Conservation (phyloP, 2,113 vertebrate genomes). For the Centropristis striata region DNA sequence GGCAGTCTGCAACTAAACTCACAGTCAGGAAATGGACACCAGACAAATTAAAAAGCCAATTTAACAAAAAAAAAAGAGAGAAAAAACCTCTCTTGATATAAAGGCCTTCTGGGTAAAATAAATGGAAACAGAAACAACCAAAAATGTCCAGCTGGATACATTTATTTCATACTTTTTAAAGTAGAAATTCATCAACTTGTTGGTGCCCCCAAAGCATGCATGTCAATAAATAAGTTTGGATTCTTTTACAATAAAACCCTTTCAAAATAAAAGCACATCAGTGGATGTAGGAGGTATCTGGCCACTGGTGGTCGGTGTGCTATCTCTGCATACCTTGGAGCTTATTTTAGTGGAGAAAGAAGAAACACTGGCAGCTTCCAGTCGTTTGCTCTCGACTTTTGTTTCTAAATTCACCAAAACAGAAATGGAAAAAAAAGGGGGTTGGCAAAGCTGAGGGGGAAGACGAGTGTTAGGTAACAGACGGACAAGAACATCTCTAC, state of each 20-base stretch:
- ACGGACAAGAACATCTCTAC: conserved; percentile 21
- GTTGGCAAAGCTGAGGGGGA: conserved; percentile 71
- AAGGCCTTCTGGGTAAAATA: background rate
- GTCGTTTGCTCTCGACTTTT: conserved; percentile 82
- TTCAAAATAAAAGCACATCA: conserved; percentile 64
- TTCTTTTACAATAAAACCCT: conserved; percentile 53
- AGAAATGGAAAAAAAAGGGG: conserved; percentile 74
- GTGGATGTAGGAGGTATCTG: conserved; percentile 25
- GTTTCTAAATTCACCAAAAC: conserved; percentile 85
- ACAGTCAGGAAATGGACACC: too few species aligned
- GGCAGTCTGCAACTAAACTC: too few species aligned
- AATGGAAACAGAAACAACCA: conserved; percentile 46
- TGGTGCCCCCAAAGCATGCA: conserved; percentile 70
- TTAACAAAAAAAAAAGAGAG: background rate
- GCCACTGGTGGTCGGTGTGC: conserved; percentile 47
- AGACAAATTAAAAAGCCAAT: too few species aligned
- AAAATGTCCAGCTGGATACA: conserved; percentile 61
- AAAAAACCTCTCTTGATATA: background rate
- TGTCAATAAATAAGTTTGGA: conserved; percentile 38
- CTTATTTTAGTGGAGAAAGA: conserved; percentile 83
- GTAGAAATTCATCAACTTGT: conserved; percentile 77
- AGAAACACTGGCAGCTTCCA: conserved; percentile 86
- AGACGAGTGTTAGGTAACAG: conserved; percentile 58
- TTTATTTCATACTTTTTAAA: conserved; percentile 76
- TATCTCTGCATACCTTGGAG: conserved; percentile 61